Evolutionary conservation across 2,888 invertebrate species (phyloP), one percentile per base, ranked within the genome.

Genomic region (Ophion ellenae): DNA sequence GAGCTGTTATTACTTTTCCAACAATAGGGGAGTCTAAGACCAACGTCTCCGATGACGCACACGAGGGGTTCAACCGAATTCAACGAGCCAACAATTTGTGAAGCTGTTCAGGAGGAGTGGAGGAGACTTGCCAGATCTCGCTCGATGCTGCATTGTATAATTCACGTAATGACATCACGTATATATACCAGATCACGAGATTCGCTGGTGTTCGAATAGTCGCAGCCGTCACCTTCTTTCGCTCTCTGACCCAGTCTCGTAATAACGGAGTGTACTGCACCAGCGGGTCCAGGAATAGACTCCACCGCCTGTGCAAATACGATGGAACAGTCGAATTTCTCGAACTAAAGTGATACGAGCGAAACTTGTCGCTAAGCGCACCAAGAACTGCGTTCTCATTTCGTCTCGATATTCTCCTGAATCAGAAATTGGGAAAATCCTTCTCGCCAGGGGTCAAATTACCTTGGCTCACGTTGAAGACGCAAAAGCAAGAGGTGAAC

Each of bases 1-100:
- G 74, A 85, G 76, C n/a, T 53, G 74, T 67, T 83, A 85, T 83
- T 79, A 76, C 83, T 86, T 69, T 80, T 67, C 36, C n/a, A 77
- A 83, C 85, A 85, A 85, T 80, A 64, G 63, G 64, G 63, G 57
- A 57, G 64, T 64, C 45, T 57, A n/a, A 73, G 67, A 61, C 73
- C 63, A 69, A 64, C 67, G 61, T 78, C 70, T 47, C n/a, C 74
- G 61, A 79, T 75, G 85, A 71, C 75, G 74, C 79, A 75, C 64
- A 67, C 53, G 53, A 85, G 74, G 66, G 66, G 71, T 82, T 71
- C 70, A 74, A 63, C 69, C 61, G n/a, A 61, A 77, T 77, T 53
- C 53, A 53, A 17, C 53, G 53, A 17, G 53, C 57, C 67, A 28
- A 83, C 66, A 83, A 66, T 76, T 77, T 73, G 36, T 57, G 7